Evolutionary conservation across 2,888 invertebrate species (phyloP).

Genomic region (Habrosyne pyritoides): DNA sequence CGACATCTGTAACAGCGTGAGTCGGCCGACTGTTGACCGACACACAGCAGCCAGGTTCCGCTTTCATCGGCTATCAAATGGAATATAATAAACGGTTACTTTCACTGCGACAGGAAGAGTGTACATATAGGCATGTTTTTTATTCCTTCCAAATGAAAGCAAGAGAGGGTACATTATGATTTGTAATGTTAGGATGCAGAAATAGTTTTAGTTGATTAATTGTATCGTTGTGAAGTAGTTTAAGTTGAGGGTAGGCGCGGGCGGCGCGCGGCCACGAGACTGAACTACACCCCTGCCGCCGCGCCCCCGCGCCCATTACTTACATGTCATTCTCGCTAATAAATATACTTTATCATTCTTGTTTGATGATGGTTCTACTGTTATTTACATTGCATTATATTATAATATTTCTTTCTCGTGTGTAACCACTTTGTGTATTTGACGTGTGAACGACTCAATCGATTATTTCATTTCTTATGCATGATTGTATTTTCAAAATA

Average conservation of each 20-base stretch:
- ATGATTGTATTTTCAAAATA: constrained; percentile 49
- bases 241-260: constrained; percentile 68
- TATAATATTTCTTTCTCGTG: constrained; percentile 64
- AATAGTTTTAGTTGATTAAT: constrained; percentile 80
- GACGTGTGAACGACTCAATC: constrained; percentile 68
- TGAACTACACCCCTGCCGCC: constrained; percentile 76
- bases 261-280: constrained; percentile 74
- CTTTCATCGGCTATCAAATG: constrained; percentile 55
- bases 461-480: constrained; percentile 58
- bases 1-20: constrained; percentile 4
- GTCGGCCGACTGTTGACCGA: constrained; percentile 23
- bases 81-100: constrained; percentile 56
- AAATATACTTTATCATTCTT: constrained; percentile 66
- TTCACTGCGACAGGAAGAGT: constrained; percentile 63
- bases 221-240: constrained; percentile 81
- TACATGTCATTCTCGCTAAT: constrained; percentile 71
- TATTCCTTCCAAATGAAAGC: constrained; percentile 73
- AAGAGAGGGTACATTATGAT: constrained; percentile 71
- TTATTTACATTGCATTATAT: constrained; percentile 69
- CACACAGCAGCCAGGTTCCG: constrained; percentile 47
- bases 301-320: constrained; percentile 64
- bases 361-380: constrained; percentile 75
- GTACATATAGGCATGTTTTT: constrained; percentile 75
- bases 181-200: constrained; percentile 73
- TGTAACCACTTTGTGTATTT: constrained; percentile 69